A percentile compares a stretch with the other conserved stretches of the same genome.
Evolutionary conservation across 30 jellyfish, hydroid and myxozoan genomes (phyloP).

Genomic region (Cassiopea andromeda): DNA sequence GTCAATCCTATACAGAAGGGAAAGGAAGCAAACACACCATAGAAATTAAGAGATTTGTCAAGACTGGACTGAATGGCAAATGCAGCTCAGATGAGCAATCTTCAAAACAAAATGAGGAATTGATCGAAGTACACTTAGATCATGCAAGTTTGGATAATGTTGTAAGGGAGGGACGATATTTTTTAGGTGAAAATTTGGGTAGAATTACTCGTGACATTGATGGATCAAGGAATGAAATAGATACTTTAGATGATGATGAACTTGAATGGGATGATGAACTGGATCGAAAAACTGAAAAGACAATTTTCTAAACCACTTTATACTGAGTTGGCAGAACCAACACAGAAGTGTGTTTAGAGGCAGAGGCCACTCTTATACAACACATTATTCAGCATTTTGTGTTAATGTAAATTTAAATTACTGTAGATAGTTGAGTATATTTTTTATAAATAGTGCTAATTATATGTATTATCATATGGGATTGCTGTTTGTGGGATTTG

Average conservation of each 20-base stretch:
- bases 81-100: conserved; percentile 28
- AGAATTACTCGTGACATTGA: conserved; percentile 34
- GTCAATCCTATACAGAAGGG: conserved; percentile 64
- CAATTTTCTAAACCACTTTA: neutral
- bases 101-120: neutral
- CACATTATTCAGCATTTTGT: too few species aligned
- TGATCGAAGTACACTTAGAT: neutral
- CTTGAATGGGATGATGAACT: conserved; percentile 61
- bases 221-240: conserved; percentile 32
- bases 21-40: neutral
- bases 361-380: too few species aligned
- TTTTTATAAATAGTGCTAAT: too few species aligned
- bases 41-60: conserved; percentile 14
- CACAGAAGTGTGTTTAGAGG: too few species aligned
- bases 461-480: too few species aligned
- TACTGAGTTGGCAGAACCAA: too few species aligned
- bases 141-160: conserved; percentile 21
- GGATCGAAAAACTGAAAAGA: neutral
- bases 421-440: too few species aligned
- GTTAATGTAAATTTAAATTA: too few species aligned
- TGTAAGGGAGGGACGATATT: conserved; percentile 51
- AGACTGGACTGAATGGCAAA: conserved; percentile 1
- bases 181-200: conserved; percentile 36
- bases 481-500: too few species aligned
- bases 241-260: conserved; percentile 24